phyloP scores from a whole-genome alignment of 1,140 invertebrate species.

The Tigriopus japonicus region DNA sequence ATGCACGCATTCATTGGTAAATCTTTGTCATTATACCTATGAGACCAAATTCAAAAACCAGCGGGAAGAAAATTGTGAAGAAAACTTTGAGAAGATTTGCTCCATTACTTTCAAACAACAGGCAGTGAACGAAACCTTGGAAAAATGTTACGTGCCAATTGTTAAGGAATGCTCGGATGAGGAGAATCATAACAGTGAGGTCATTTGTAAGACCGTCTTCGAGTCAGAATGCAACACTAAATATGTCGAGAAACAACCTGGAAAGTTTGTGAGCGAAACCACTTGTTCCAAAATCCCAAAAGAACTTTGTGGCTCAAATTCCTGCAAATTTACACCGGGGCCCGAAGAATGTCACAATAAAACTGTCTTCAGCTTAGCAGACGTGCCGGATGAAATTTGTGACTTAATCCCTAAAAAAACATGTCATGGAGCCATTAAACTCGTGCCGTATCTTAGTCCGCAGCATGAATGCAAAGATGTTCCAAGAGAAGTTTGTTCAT shows the following conservation, averaged over 20 bases:
- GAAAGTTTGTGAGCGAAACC: background rate
- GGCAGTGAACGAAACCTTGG: background rate
- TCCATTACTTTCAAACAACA: background rate
- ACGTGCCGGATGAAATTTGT: constrained; percentile 5
- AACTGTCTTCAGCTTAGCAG: background rate
- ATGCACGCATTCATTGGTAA: background rate
- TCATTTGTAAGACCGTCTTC: background rate
- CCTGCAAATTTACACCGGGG: background rate
- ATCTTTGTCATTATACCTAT: constrained; percentile 10
- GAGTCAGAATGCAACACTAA: constrained; percentile 1
- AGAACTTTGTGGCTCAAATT: constrained; percentile 4
- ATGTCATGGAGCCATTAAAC: constrained; percentile 4
- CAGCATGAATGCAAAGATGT: constrained; percentile 1
- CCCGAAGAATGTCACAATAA: constrained; percentile 5
- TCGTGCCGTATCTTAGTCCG: constrained; percentile 4
- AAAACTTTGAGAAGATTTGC: constrained; percentile 7
- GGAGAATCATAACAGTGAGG: background rate
- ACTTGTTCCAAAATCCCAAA: constrained; percentile 6
- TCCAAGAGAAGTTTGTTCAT: constrained; percentile 1
- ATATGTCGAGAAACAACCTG: background rate
- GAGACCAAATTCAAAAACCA: background rate
- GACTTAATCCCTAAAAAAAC: constrained; percentile 5
- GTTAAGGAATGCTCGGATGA: constrained; percentile 5
- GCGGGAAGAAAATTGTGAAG: constrained; percentile 1
- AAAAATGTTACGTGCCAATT: constrained; percentile 3